Base-by-base conservation (phyloP, 2,888 invertebrate species). In the Eurytoma adleriae region DNA sequence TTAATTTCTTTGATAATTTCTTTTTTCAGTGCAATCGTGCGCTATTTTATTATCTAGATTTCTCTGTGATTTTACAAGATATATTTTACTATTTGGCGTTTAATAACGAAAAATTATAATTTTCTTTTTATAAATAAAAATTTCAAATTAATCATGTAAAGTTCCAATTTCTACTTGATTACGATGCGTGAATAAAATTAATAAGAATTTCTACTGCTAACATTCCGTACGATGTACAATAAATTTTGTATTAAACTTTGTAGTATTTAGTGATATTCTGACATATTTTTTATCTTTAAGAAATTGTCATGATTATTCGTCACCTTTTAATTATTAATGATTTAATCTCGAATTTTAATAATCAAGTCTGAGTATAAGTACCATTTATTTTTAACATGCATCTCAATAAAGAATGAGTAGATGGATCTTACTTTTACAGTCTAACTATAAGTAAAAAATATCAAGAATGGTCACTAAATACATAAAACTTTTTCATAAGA, bases 31-130 rank as follows among this genome's bases (percentile, higher is more conserved):
- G 79, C 73, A 77, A 82, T 79, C 59, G 27, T 82, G 82, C 79
- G 79, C 77, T 82, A 66, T 77, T 54, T 81, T 70, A 68, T 68
- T 59, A 69, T n/a, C 52, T 82, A 77, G 57, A 77, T 71, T 66
- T 71, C 54, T 77, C 79, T 82, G 79, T 82, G 82, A 82, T 82
- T 79, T 77, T 70, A 68, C 74, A 61, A 78, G 57, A 76, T 81
- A 76, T 72, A 68, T 77, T 75, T 73, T 59, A 57, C 52, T 27
- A 18, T 64, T 14, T 57, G 40, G 4, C 57, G 57, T 57, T 59
- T 14, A 70, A 52, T 18, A 5, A 40, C 4, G 20, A 52, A 67
- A 40, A 67, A 67, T 48, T 48, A 50, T 52, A 40, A 40, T 52
- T 18, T 27, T 20, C 14, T 50, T 24, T 67, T 40, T 66, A 13